A percentile compares a stretch with the other conserved stretches of the same genome.
Evolutionary conservation across 2,888 invertebrate genomes (phyloP).

Genomic region (Prenolepis imparis): DNA sequence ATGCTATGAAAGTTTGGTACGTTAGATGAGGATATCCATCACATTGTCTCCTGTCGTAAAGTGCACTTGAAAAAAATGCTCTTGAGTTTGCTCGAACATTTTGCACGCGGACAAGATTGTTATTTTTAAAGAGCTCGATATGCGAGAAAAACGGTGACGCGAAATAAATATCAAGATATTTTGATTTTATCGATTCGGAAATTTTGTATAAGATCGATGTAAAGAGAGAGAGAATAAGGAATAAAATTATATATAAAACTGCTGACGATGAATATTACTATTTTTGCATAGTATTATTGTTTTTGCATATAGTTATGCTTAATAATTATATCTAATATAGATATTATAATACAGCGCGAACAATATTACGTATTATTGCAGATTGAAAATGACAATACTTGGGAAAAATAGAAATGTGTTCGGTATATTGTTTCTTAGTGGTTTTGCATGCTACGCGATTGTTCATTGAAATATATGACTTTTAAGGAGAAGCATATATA

Average conservation of each 20-base stretch:
- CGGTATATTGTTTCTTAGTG: background rate
- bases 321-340: constrained; percentile 4
- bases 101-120: background rate
- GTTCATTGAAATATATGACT: background rate
- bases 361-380: constrained; percentile 33
- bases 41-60: constrained; percentile 76
- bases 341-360: constrained; percentile 12
- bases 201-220: background rate
- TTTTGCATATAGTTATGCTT: too few species aligned
- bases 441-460: background rate
- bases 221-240: constrained; percentile 6
- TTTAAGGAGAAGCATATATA: background rate
- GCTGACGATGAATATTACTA: constrained; percentile 10
- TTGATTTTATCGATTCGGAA: background rate
- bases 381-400: constrained; percentile 10
- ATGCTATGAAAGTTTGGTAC: constrained; percentile 76
- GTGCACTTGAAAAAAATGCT: constrained; percentile 59
- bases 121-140: constrained; percentile 16
- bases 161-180: background rate
- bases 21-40: constrained; percentile 80
- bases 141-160: background rate
- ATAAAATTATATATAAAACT: background rate
- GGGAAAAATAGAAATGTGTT: background rate
- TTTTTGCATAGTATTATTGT: background rate
- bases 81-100: background rate